Conservation (phyloP, 2,888 invertebrate genomes). For the Herminia tarsipennalis region DNA sequence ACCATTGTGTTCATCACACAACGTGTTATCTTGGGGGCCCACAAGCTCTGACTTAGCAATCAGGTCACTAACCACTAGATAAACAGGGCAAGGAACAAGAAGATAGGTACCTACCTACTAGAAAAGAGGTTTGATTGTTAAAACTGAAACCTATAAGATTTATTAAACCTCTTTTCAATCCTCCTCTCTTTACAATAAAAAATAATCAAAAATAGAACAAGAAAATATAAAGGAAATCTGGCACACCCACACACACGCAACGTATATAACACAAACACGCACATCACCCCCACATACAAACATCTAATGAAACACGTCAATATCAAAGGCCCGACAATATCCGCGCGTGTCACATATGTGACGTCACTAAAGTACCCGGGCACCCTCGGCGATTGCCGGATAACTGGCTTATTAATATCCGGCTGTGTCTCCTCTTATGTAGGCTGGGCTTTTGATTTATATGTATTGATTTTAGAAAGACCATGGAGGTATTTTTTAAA, state of each 20-base stretch:
- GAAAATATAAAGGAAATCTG: too few relatives aligned
- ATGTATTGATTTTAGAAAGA: conserved; percentile 22
- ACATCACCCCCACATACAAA: conserved; percentile 2
- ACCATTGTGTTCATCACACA: too few relatives aligned
- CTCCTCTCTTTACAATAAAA: too few relatives aligned
- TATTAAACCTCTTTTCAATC: too few relatives aligned
- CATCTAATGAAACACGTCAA: conserved; percentile 36
- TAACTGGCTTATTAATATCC: conserved; percentile 74
- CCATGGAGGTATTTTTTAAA: background rate
- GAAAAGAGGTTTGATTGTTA: too few relatives aligned
- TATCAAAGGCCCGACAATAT: conserved; percentile 43
- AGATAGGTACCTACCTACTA: too few relatives aligned
- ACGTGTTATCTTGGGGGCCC: too few relatives aligned
- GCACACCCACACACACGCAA: background rate
- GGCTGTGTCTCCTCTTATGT: conserved; percentile 45
- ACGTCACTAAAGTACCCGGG: conserved; percentile 50
- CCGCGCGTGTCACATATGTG: conserved; percentile 33
- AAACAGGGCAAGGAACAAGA: too few relatives aligned
- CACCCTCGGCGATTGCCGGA: conserved; percentile 63
- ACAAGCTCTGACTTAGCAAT: too few relatives aligned
- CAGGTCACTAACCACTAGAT: too few relatives aligned
- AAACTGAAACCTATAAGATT: too few relatives aligned
- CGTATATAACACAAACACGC: background rate
- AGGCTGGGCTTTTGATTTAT: conserved; percentile 42
- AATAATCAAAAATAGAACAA: too few relatives aligned